Evolutionary conservation across 2,113 vertebrate species (phyloP).

Genomic region (Bostrychus sinensis): DNA sequence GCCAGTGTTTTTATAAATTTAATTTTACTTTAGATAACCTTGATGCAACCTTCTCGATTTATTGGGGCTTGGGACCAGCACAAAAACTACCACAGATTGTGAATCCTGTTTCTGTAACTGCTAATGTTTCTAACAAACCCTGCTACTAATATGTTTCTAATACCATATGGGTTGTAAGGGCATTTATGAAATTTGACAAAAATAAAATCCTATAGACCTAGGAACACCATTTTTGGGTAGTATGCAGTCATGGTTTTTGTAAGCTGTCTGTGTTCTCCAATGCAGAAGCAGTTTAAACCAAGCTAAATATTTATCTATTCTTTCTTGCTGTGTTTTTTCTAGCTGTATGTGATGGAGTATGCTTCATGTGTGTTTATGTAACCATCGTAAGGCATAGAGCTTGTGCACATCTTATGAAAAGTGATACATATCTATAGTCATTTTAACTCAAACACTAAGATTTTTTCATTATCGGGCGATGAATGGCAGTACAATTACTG

Average conservation of each 20-base stretch:
- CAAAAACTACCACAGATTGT: too few relatives aligned
- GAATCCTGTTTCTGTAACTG: too few relatives aligned
- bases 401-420: not conserved
- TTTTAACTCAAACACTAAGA: conserved; percentile 10
- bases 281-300: conserved; percentile 14
- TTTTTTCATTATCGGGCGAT: not conserved
- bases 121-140: too few relatives aligned
- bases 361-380: conserved; percentile 26
- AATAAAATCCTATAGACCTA: too few relatives aligned
- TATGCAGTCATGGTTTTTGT: not conserved
- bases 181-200: too few relatives aligned
- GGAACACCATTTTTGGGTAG: not conserved
- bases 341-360: conserved; percentile 28
- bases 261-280: not conserved
- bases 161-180: too few relatives aligned
- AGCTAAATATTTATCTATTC: conserved; percentile 43
- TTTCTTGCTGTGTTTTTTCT: conserved; percentile 28
- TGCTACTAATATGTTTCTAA: too few relatives aligned
- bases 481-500: not conserved
- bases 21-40: too few relatives aligned
- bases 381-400: not conserved
- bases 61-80: too few relatives aligned
- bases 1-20: too few relatives aligned
- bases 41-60: too few relatives aligned
- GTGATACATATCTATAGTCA: not conserved